Conservation (phyloP, 2,888 invertebrate species). For the Bembecia ichneumoniformis region DNA sequence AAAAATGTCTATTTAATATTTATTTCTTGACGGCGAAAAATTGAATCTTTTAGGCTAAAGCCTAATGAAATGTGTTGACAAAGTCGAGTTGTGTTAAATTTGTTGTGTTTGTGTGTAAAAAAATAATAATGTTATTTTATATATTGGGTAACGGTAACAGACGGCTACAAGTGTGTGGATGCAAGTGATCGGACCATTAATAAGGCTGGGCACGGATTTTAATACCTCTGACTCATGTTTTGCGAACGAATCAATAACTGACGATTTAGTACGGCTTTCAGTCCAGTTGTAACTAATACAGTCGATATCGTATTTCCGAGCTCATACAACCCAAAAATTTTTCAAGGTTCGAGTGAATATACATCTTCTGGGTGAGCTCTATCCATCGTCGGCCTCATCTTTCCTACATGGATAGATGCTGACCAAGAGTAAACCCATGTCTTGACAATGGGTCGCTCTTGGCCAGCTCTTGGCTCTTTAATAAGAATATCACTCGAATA, state of each 20-base stretch:
- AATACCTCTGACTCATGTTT: conserved; percentile 38
- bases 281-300: conserved; percentile 14
- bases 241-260: conserved; percentile 34
- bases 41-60: not conserved
- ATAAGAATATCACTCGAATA: too few species aligned
- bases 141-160: not conserved
- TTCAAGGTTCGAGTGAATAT: too few species aligned
- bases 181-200: not conserved
- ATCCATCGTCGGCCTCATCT: too few species aligned
- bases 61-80: too few species aligned
- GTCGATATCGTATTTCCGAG: too few species aligned
- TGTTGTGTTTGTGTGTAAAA: not conserved
- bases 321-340: too few species aligned
- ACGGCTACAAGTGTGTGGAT: not conserved
- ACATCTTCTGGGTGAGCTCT: too few species aligned
- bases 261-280: conserved; percentile 32
- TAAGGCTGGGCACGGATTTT: conserved; percentile 14
- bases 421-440: too few species aligned
- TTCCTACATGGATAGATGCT: too few species aligned
- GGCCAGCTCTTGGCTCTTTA: too few species aligned
- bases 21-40: not conserved
- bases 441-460: too few species aligned
- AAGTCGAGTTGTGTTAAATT: too few species aligned
- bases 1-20: conserved; percentile 5
- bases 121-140: not conserved